Conservation (phyloP, 2,797 vertebrate species). For the Psittacula derbiana region DNA sequence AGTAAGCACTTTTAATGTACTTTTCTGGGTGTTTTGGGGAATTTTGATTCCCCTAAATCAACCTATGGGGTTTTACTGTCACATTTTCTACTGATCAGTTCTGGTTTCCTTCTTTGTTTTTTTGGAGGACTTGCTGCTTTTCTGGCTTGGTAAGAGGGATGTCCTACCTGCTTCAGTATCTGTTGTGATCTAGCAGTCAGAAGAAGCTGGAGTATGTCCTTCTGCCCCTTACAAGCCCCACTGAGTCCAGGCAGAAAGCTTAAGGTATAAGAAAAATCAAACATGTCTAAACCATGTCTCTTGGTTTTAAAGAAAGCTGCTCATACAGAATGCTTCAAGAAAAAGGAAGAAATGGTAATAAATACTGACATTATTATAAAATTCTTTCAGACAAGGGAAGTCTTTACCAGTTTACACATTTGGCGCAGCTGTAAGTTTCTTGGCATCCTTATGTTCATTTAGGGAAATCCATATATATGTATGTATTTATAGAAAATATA, state of each 20-base stretch:
- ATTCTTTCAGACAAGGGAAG: background rate
- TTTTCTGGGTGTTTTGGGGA: background rate
- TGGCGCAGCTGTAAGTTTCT: background rate
- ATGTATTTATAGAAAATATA: background rate
- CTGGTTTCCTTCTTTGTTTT: background rate
- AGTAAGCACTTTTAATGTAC: background rate
- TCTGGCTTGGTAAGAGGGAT: background rate
- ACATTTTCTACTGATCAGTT: background rate
- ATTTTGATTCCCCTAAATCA: background rate
- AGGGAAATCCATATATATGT: background rate
- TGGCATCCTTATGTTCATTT: slow-evolving; percentile 16
- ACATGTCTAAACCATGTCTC: background rate
- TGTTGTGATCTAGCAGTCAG: background rate
- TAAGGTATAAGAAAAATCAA: background rate
- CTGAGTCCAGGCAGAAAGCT: background rate
- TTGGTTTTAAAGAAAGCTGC: background rate
- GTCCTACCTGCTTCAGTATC: background rate
- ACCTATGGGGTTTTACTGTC: background rate
- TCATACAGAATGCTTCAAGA: background rate
- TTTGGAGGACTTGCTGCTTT: background rate
- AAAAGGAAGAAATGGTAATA: background rate
- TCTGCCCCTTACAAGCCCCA: rapidly evolving
- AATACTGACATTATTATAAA: background rate
- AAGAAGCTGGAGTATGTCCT: background rate
- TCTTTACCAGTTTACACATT: background rate